phyloP scores from a whole-genome alignment of 2,797 vertebrate species.

The Galago senegalensis region DNA sequence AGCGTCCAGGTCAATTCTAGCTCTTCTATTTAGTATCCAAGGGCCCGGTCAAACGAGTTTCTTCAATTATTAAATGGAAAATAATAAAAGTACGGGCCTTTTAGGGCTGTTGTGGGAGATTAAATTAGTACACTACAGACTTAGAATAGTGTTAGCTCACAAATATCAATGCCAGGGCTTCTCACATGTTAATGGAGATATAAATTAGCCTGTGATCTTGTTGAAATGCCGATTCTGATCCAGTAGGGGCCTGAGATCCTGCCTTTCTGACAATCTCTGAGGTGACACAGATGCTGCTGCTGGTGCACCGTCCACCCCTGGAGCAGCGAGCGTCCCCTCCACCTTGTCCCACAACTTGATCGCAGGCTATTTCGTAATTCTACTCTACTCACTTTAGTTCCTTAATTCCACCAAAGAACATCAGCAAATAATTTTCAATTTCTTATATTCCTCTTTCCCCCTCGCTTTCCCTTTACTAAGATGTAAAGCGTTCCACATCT shows the following conservation, averaged over 20 bases:
- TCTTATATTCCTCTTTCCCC: not conserved
- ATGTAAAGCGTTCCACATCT: not conserved
- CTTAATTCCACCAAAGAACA: not conserved
- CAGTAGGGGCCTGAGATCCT: not conserved
- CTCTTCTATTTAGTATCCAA: not conserved
- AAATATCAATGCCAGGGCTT: not conserved
- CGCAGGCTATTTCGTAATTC: not conserved
- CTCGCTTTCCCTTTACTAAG: not conserved
- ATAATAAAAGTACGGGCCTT: not conserved
- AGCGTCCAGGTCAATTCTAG: not conserved
- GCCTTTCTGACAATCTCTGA: not conserved
- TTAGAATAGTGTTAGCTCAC: not conserved
- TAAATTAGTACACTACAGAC: not conserved
- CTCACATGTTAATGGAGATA: not conserved
- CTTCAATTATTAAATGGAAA: not conserved
- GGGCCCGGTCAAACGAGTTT: not conserved
- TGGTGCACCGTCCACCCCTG: not conserved
- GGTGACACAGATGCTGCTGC: not conserved
- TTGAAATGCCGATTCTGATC: not conserved
- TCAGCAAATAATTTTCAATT: slow-evolving; percentile 2
- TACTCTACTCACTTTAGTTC: not conserved
- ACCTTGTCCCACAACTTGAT: not conserved
- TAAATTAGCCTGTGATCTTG: not conserved
- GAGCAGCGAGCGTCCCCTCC: not conserved
- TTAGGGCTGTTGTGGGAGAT: not conserved